Base-by-base conservation (phyloP, 2,113 vertebrate genomes). In the Nymphicus hollandicus region DNA sequence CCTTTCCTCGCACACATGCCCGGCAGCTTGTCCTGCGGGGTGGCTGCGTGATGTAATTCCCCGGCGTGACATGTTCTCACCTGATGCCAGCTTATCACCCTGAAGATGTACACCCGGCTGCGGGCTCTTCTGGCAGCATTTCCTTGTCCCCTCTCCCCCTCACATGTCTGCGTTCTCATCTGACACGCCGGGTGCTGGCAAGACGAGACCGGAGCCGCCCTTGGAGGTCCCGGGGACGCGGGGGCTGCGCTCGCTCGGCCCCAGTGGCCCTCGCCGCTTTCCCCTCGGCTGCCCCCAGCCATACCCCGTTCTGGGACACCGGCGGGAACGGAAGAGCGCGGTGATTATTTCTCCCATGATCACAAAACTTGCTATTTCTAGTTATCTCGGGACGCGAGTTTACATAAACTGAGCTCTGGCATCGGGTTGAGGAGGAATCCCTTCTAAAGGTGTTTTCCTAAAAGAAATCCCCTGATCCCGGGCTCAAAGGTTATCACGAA, bases 11-110 rank as follows among this genome's bases (percentile, higher is more conserved):
- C 39, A 8, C 74, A 6, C 49, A 33, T 1, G 10, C 53, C 82
- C 22, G 87, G 93, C 90, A 39, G 60, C 86, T n/a, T 22, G 58
- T 37, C 23, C 14, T 5, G 52, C 79, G 25, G 86, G 24, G 37
- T 2, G 43, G 15, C 3, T 12, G 69, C 49, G 81, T 68, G 90
- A 79, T 82, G 90, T 44, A 65, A 86, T 65, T 77, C 92, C 82
- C 44, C 71, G n/a, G 55, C 44, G 3, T 46, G 86, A 77, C 86
- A 61, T 10, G 65, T 58, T 58, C 82, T 93, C 96, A 83, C 96
- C 96, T 90, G 94, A 24, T 71, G 88, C 95, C 95, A 77, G 46
- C 76, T 44, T 86, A 82, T 91, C 33, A 1, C 56, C 79, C 47
- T 22, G 25, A 25, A 88, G 86, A 50, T 8, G 79, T 79, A 8